Evolutionary conservation across 2,888 invertebrate genomes (phyloP), one percentile per base, ranked within the genome.

Genomic region (Epirrhoe alternata): DNA sequence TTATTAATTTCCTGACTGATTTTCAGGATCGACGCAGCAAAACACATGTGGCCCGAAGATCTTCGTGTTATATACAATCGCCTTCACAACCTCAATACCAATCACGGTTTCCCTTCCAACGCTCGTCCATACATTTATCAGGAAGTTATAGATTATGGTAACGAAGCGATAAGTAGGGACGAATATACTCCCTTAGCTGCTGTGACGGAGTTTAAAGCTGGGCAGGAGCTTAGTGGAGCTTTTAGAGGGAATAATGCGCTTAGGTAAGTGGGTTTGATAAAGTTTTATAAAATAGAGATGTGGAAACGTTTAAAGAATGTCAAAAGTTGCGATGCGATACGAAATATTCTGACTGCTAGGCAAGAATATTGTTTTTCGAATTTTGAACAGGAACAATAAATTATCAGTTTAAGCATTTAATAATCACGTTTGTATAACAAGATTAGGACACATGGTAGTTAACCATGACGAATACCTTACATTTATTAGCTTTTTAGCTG

Each of bases 21-120:
- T 24, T 24, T 6, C 68, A 95, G 97, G 72, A 94, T 97, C 42
- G 97, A 97, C 80, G 96, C 96, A 45, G 96, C 96, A 0, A 96
- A 96, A 77, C 96, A 97, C 84, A 96, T 97, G 96, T 95, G 95
- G 94, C 96, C 98, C 0, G 83, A 86, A 52, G 97, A 98, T 81
- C 86, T 98, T 12, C 76, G 91, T 68, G 81, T 88, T 1, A 97
- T 98, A 65, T 96, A 95, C 78, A 87, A 90, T 1, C 89, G 94
- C 49, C 80, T 96, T 0, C 90, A 95, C n/a, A 86, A 96, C 79
- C 83, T 97, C 5, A 95, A 94, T 76, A 94, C 94, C 0, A 79
- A 84, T 0, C 95, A 95, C 64, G 96, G 96, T 0, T 97, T 97
- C 77, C 88, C 94, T 0, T 64, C 86, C 0, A 94, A 94, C 57